Evolutionary conservation across 2,797 vertebrate species (phyloP).

Genomic region (Oryzias sinensis): DNA sequence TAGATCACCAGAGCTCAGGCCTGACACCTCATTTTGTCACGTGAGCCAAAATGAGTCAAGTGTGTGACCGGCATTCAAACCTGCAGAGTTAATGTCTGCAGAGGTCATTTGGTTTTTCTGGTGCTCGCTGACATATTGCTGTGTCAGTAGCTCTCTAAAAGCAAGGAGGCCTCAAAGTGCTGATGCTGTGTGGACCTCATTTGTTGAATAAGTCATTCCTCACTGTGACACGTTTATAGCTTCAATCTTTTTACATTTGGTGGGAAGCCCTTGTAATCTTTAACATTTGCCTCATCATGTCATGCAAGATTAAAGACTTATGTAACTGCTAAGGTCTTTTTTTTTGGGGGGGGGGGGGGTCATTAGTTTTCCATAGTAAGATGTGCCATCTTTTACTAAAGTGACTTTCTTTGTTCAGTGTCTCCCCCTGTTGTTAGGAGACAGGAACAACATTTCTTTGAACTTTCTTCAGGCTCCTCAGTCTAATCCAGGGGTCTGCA

Average conservation of each 20-base stretch:
- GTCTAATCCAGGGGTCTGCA: no score
- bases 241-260: not conserved
- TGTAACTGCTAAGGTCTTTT: not conserved
- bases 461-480: no score
- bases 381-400: not conserved
- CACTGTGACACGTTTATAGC: conserved; percentile 30
- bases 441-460: conserved; percentile 28
- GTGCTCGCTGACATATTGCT: conserved; percentile 50
- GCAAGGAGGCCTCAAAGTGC: conserved; percentile 36
- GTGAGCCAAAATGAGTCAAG: no score
- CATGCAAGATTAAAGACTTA: no score
- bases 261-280: not conserved
- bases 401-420: conserved; percentile 39
- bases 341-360: not conserved
- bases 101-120: conserved; percentile 59
- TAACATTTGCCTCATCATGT: no score
- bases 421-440: conserved; percentile 81
- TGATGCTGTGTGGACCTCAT: conserved; percentile 44
- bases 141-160: conserved; percentile 48
- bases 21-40: conserved; percentile 5
- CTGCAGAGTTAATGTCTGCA: conserved; percentile 47
- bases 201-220: conserved; percentile 59
- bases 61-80: conserved; percentile 18
- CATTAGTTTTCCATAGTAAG: not conserved
- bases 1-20: conserved; percentile 17